Evolutionary conservation across 2,113 vertebrate species (phyloP).

Genomic region (Salvelinus sp.): DNA sequence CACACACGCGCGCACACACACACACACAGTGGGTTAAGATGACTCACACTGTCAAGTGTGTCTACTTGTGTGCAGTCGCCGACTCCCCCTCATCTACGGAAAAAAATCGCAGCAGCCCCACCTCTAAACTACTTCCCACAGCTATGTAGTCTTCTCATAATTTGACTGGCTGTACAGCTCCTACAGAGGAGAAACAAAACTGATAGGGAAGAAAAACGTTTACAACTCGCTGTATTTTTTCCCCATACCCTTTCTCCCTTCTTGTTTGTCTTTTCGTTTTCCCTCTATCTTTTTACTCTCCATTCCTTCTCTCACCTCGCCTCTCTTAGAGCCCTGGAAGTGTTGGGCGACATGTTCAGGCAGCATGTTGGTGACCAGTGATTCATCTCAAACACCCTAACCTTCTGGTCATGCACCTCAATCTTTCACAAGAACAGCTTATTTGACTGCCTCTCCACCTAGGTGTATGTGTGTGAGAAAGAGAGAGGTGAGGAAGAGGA

Average conservation of each 20-base stretch:
- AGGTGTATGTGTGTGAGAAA: not conserved
- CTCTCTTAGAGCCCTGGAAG: slow-evolving; percentile 90
- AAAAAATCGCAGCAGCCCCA: too few species aligned
- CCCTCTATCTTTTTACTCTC: not conserved
- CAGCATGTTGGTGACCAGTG: slow-evolving; percentile 93
- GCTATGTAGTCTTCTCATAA: slow-evolving; percentile 89
- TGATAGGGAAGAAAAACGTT: not conserved
- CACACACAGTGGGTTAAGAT: not conserved
- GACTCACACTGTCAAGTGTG: slow-evolving; percentile 77
- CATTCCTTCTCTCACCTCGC: slow-evolving; percentile 77
- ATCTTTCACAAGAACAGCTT: slow-evolving; percentile 93
- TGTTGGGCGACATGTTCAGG: slow-evolving; percentile 94
- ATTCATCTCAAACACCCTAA: slow-evolving; percentile 93
- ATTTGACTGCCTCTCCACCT: slow-evolving; percentile 90
- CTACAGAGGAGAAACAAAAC: slow-evolving; percentile 57
- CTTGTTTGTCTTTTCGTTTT: not conserved
- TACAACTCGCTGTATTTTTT: not conserved
- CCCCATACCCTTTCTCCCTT: not conserved
- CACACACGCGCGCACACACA: not conserved
- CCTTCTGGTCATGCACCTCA: slow-evolving; percentile 90
- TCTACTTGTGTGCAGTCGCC: too few species aligned
- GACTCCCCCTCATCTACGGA: too few species aligned
- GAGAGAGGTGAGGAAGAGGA: not conserved
- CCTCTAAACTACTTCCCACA: too few species aligned
- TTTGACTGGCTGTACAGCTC: slow-evolving; percentile 96